Evolutionary conservation across 1,140 invertebrate genomes (phyloP), one percentile per base, ranked within the genome.

Genomic region (Chrysomallon squamiferum): DNA sequence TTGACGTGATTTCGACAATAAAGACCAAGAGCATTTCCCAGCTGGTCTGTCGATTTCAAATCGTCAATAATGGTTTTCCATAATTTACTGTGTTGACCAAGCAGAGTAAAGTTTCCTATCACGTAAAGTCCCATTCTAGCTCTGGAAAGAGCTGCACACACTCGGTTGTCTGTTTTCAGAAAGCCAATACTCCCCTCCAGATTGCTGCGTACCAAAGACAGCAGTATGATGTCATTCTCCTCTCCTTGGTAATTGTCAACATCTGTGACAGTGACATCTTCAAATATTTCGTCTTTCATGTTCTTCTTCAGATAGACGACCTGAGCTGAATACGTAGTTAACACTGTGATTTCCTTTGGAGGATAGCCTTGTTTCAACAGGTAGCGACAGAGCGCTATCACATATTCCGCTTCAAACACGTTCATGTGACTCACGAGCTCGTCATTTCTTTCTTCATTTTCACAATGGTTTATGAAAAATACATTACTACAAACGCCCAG

Each of bases 81-180:
- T 6, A 88, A 65, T 2, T 71, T 45, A 72, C 73, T 84, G 30
- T 78, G 49, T 5, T 45, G n/a, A 6, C 52, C 81, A 11, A 93
- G 75, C 20, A 88, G 86, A 2, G 88, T 78, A 72, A 93, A 89
- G 82, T 94, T 93, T 30, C 92, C 90, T 66, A 91, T 87, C 11
- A 89, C 85, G 73, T 86, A 91, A 41, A 91, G 73, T 70, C 91
- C 94, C 84, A 90, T 88, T 77, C 90, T 90, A 0, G 93, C 93
- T 70, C 93, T 83, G 0, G 93, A 94, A 9, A 95, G 83, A 5
- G 93, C 92, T 1, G 95, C 93, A 85, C 92, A 93, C 43, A 95
- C 88, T 52, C 93, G 84, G 85, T 95, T 95, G 49, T 90, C 87
- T 49, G 87, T 89, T 22, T 87, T 88, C 11, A 95, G 80, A 85